These are phyloP conservation scores for Plumapathes pennacea DNA, from an alignment of 92 coral and sea anemone genomes.

Conservation along the genomic window DNA sequence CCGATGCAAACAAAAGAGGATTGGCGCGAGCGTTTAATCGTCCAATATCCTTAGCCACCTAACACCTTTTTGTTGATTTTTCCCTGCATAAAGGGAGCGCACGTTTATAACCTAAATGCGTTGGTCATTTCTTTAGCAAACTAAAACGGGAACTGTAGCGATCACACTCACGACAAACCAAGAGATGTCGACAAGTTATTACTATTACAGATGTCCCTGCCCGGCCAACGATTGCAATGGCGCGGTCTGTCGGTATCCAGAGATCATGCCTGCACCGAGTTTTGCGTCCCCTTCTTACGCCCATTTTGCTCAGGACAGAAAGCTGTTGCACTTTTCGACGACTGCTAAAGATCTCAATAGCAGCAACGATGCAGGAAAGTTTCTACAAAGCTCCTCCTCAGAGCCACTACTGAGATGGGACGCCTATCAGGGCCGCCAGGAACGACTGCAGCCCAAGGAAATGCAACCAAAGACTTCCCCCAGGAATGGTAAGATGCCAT, in stretches of 20 bases:
- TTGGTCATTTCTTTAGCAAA: not conserved
- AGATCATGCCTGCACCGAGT: conserved; percentile 47
- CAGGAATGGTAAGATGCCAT: too few relatives aligned
- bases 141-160: not conserved
- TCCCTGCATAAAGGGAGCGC: conserved; percentile 54
- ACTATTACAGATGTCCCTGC: conserved; percentile 75
- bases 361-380: too few relatives aligned
- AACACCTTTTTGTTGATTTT: conserved; percentile 61
- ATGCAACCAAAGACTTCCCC: too few relatives aligned
- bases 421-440: too few relatives aligned
- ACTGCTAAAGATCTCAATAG: conserved; percentile 9
- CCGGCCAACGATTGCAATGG: conserved; percentile 72
- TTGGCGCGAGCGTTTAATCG: too few relatives aligned
- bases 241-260: conserved; percentile 65
- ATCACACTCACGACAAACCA: not conserved
- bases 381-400: too few relatives aligned
- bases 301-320: conserved; percentile 68
- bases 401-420: too few relatives aligned
- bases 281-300: conserved; percentile 52
- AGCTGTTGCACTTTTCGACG: conserved; percentile 25
- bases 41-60: conserved; percentile 71
- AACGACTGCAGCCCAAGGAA: too few relatives aligned
- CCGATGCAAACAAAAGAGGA: conserved; percentile 60
- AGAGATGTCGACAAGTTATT: conserved; percentile 59
- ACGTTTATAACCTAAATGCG: too few relatives aligned